Evolutionary conservation across 1,140 invertebrate species (phyloP), one percentile per base, ranked within the genome.

Genomic region (Microvelia longipes): DNA sequence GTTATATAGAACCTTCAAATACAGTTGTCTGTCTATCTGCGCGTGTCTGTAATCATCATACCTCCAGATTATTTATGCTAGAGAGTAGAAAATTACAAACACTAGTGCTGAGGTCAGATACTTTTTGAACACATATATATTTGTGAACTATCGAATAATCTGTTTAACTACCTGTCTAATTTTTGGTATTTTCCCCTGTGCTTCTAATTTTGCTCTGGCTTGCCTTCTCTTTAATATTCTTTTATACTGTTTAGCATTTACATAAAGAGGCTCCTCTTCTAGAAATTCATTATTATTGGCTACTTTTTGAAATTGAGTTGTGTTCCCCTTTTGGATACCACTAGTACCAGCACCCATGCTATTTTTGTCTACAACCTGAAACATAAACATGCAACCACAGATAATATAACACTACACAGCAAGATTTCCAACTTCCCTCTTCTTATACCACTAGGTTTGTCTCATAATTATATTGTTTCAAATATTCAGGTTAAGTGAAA

Each of bases 211-310:
- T 0, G 94, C 94, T 65, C 94, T 81, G 0, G 93, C 94, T 76
- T 94, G 91, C 68, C 94, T 81, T 72, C 94, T 81, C 78, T 95
- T 94, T 5, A 97, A 81, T 76, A 97, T 97, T 70, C 93, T 83
- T 76, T 93, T 91, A 79, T 97, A 97, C 77, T 99, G 97, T 78
- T 96, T 96, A n/a, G 95, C 95, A 84, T 98, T 99, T 0, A 99
- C 97, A 81, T 98, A 99, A 5, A 98, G 79, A 1, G 94, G 93
- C 77, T 97, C 93, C 78, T 96, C 93, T 80, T 94, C 91, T 19
- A 93, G 82, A 69, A 93, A 82, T 79, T 91, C 91, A 0, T 87
- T 84, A 11, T 68, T 63, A 72, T 29, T 30, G 70, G 84, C 88
- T 69, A 90, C 84, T 75, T 87, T 79, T 77, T 87, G 86, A 67